Evolutionary conservation across 2,797 vertebrate species (phyloP), one percentile per base, ranked within the genome.

Genomic region (Sebastes hubbsi): DNA sequence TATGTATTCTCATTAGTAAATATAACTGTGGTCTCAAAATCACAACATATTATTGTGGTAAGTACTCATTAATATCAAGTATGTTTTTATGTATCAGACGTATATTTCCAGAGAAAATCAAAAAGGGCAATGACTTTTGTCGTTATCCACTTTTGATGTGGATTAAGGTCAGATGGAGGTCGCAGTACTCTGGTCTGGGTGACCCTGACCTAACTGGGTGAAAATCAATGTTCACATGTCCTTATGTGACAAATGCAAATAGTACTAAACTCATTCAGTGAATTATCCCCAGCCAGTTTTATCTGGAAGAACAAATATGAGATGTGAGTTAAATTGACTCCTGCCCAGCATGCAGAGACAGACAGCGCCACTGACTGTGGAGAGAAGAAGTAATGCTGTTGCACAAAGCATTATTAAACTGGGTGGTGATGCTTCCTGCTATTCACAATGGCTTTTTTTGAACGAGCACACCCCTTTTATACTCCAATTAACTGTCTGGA

Each of bases 351-450:
- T 32, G 11, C 18, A 38, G 63, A 32, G 25, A 61, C 70, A 67
- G 38, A 80, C 66, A 46, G 24, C 38, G 8, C 30, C 63, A 22
- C 54, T 24, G 16, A 60, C 68, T 49, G 64, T 77, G 79, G 59
- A 77, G 42, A 68, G 70, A 46, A 54, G 27, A 34, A 61, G 72
- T 64, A 42, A 75, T 20, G 46, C 30, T 65, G 38, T 14, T 18
- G 7, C 30, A 79, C 64, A 73, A 66, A 81, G 67, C 65, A 30
- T 36, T 80, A 89, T 87, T 91, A 86, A 92, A 87, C 34, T 82
- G 86, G 90, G 90, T 66, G 89, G 80, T 69, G 79, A 49, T 68
- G 49, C 75, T 92, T 93, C 90, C 79, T 83, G 71, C 86, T 82
- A 76, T 72, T 85, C 72, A 77, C 82, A 81, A 69, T 78, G 72